These are phyloP conservation scores for Sandelia bainsii DNA, from an alignment of 2,797 vertebrate genomes.

Conservation along the genomic window DNA sequence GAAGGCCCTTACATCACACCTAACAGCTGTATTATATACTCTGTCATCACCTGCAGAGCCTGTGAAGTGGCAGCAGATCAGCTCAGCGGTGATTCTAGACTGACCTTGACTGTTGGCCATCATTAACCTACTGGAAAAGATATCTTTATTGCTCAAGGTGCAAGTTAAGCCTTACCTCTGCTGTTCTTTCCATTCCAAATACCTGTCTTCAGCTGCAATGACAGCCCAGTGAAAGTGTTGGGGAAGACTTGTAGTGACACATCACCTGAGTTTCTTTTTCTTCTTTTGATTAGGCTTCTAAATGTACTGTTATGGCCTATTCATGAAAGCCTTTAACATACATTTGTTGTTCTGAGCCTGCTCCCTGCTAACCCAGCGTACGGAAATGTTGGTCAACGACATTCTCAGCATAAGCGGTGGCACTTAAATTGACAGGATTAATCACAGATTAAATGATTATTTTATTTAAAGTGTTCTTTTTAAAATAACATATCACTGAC, in stretches of 20 bases:
- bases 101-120: constrained; percentile 6
- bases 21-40: constrained; percentile 17
- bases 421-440: too few relatives aligned
- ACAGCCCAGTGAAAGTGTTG: background rate
- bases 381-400: constrained; percentile 9
- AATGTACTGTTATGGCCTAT: background rate
- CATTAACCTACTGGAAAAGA: constrained; percentile 3
- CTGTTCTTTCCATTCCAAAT: background rate
- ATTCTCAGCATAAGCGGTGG: background rate
- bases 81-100: constrained; percentile 9
- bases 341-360: constrained; percentile 16
- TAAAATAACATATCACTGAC: too few relatives aligned
- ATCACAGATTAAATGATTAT: too few relatives aligned
- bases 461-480: too few relatives aligned
- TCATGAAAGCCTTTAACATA: constrained; percentile 27
- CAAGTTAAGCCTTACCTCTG: background rate
- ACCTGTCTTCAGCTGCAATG: background rate
- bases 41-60: constrained; percentile 10
- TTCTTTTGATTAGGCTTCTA: constrained; percentile 4
- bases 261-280: background rate
- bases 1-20: constrained; percentile 6
- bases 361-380: background rate
- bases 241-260: background rate
- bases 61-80: constrained; percentile 9
- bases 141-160: background rate